Evolutionary conservation across 1,140 invertebrate species (phyloP).

Genomic region (Drosophila seguyi): DNA sequence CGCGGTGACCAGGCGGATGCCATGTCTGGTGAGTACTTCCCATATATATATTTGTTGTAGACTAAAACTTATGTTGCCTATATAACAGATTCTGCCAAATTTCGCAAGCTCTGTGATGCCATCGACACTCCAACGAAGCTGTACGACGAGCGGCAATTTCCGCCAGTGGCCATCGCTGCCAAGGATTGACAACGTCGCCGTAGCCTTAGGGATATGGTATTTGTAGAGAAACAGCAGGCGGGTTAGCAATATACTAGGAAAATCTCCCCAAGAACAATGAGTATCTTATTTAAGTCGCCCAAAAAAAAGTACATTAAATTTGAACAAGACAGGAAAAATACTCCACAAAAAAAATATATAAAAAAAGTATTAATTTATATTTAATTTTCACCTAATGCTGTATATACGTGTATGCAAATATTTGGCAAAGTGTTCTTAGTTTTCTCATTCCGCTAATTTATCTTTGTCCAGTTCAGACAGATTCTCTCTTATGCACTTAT

Average conservation of each 20-base stretch:
- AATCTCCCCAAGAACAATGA: conserved; percentile 21
- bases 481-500: conserved; percentile 22
- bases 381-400: conserved; percentile 25
- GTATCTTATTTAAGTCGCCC: conserved; percentile 29
- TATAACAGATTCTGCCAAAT: conserved; percentile 78
- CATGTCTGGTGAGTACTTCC: conserved; percentile 59
- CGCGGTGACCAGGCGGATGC: conserved; percentile 73
- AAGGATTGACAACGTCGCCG: conserved; percentile 74
- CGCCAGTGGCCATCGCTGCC: conserved; percentile 81
- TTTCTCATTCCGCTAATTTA: conserved; percentile 56
- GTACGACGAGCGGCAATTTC: conserved; percentile 83
- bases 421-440: conserved; percentile 17
- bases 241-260: conserved; percentile 37
- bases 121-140: conserved; percentile 83
- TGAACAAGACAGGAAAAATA: conserved; percentile 42
- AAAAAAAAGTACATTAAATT: conserved; percentile 41
- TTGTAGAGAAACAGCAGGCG: conserved; percentile 48
- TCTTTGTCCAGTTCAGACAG: conserved; percentile 22
- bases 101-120: conserved; percentile 81
- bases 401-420: conserved; percentile 30
- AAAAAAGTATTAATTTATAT: conserved; percentile 70
- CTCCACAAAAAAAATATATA: conserved; percentile 61
- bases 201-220: conserved; percentile 36
- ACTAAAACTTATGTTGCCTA: not conserved
- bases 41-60: too few species aligned